Conservation (phyloP, 2,888 invertebrate genomes). For the Drosophila quinaria region DNA sequence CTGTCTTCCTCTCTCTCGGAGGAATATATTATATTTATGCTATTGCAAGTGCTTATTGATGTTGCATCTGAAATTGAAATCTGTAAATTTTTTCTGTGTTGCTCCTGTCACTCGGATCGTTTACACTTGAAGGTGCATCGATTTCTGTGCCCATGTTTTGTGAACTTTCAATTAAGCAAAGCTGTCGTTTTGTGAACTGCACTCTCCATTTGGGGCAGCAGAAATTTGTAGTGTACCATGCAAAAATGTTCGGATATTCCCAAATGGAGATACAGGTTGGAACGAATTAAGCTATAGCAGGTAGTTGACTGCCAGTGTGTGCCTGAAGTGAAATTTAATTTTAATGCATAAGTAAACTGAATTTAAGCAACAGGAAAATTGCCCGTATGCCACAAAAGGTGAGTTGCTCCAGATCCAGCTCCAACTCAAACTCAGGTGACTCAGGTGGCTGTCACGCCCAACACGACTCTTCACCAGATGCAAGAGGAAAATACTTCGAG, state of each 20-base stretch:
- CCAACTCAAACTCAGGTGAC: background rate
- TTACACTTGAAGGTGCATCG: conserved; percentile 52
- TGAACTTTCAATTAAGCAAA: conserved; percentile 69
- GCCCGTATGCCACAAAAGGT: conserved; percentile 63
- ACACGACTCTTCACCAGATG: conserved; percentile 14
- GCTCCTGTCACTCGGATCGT: conserved; percentile 21
- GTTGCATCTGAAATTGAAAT: conserved; percentile 82
- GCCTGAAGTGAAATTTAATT: conserved; percentile 51
- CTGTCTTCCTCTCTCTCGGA: conserved; percentile 24
- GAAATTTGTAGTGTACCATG: conserved; percentile 31
- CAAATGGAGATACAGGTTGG: background rate
- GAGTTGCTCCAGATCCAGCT: conserved; percentile 6
- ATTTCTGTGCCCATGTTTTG: conserved; percentile 49
- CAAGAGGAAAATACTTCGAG: background rate
- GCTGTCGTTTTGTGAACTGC: conserved; percentile 54
- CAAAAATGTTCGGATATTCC: conserved; percentile 29
- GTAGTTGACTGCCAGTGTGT: conserved; percentile 1
- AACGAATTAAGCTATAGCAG: background rate
- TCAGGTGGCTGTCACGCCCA: conserved; percentile 15
- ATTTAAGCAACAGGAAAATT: conserved; percentile 75
- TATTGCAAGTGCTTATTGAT: conserved; percentile 79
- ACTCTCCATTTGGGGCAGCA: background rate
- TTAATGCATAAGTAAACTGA: conserved; percentile 73
- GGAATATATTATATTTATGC: conserved; percentile 76
- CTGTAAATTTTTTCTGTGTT: conserved; percentile 47